Conservation (phyloP, 2,113 vertebrate genomes). For the Corythornis madagascariensis region DNA sequence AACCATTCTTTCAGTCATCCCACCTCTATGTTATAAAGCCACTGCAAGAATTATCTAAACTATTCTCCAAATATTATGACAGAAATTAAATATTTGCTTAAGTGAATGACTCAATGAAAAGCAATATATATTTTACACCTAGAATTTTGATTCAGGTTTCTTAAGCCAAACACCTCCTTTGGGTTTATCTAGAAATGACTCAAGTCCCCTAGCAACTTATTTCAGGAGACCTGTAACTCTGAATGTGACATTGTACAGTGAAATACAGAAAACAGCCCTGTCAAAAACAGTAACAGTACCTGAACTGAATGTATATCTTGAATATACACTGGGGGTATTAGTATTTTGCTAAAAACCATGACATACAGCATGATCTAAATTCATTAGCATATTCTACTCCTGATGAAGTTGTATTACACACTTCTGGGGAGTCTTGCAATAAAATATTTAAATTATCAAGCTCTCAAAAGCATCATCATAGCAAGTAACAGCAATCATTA, state of each 20-base stretch:
- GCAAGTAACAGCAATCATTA: neutral
- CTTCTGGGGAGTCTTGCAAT: neutral
- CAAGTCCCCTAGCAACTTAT: no score
- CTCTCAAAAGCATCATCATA: neutral
- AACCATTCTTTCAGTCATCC: no score
- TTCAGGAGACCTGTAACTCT: accelerated
- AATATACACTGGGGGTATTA: neutral
- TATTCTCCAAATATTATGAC: no score
- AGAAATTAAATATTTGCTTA: no score
- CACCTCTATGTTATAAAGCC: no score
- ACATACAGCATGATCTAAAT: neutral
- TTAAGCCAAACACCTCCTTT: no score
- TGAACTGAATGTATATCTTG: neutral
- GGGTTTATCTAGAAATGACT: no score
- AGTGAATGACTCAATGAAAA: no score
- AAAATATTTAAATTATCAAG: neutral
- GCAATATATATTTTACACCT: no score
- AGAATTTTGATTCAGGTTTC: no score
- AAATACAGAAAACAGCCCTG: neutral
- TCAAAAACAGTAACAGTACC: neutral
- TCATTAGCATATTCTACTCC: neutral
- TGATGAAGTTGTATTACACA: neutral
- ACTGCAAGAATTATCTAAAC: no score
- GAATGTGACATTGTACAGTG: neutral
- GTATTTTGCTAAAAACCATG: neutral